A percentile compares a stretch with the other conserved stretches of the same genome.
Evolutionary conservation across 2,888 invertebrate genomes (phyloP).

Genomic region (Cerastis leucographa): DNA sequence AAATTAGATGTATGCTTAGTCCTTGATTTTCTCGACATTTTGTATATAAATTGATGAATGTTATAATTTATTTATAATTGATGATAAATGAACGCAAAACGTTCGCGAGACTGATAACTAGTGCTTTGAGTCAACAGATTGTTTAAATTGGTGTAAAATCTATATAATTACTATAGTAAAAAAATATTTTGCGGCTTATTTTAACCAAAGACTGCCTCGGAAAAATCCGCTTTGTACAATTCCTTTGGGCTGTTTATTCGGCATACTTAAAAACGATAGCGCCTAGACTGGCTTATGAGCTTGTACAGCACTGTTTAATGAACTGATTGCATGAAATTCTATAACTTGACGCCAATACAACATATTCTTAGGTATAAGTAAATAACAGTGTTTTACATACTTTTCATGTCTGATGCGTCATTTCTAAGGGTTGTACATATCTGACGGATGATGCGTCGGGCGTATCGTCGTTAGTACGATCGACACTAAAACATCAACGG

Average conservation of each 20-base stretch:
- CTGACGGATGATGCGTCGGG: no score
- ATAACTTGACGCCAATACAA: conserved; percentile 37
- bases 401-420: conserved; percentile 13
- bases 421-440: no score
- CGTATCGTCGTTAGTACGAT: no score
- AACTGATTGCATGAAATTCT: conserved; percentile 48
- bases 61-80: conserved; percentile 75
- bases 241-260: conserved; percentile 4
- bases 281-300: conserved; percentile 2
- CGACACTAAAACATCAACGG: no score
- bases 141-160: conserved; percentile 62
- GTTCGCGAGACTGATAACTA: conserved; percentile 82
- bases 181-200: conserved; percentile 68
- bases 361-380: conserved; percentile 32
- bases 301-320: conserved; percentile 31
- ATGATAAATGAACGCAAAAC: conserved; percentile 73
- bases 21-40: conserved; percentile 64
- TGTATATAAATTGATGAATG: conserved; percentile 72
- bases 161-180: conserved; percentile 58
- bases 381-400: conserved; percentile 13
- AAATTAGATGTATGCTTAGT: conserved; percentile 59
- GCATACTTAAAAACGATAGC: conserved; percentile 37
- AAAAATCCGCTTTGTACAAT: conserved; percentile 40
- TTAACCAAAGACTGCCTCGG: conserved; percentile 78
- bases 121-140: conserved; percentile 71